Base-by-base conservation (phyloP, 2,113 vertebrate genomes). In the Pampusana beccarii region DNA sequence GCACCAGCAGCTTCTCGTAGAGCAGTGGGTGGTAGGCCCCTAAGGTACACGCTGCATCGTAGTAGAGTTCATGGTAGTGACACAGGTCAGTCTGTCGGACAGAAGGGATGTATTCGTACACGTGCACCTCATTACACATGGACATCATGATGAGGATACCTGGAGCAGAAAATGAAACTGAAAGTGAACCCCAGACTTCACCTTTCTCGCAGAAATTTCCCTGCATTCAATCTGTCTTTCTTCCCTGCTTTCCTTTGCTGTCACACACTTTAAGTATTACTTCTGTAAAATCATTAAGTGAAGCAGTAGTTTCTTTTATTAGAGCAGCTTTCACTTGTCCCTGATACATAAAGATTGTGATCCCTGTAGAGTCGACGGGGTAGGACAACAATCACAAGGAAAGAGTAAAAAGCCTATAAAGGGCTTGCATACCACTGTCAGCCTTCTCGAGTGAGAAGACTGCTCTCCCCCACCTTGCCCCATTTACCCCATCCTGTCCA, bases 141-240 rank as follows among this genome's bases (percentile, higher is more conserved):
- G 99, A 98, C 99, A 99, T 99, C 99, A 99, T 99, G 97, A 99
- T 95, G 81, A 99, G 97, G 95, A 99, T 99, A 48, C 99, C 99
- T 99, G 98, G 34, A 82, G 73, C 4, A 33, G 33, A 86, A 48
- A 71, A 42, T 24, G 85, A 67, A 81, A 73, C 65, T 13, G 57
- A 62, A 89, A 83, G 29, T 90, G 53, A 93, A 44, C 10, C 6
- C 24, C n/a, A 40, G 29, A 42, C 82, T 90, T 54, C 48, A 23
- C 11, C 46, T 13, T 40, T 42, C 40, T 91, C 3, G 1, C 23
- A 64, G 90, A 58, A 74, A 44, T 69, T 65, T 57, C 54, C 58
- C 20, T 81, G 46, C 29, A 56, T 14, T n/a, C 44, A 19, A 23
- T 80, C 20, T 21, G 3, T 10, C 85, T 79, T 80, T 53, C 6